Evolutionary conservation across 2,888 invertebrate species (phyloP).

Genomic region (Monochamus alternatus): DNA sequence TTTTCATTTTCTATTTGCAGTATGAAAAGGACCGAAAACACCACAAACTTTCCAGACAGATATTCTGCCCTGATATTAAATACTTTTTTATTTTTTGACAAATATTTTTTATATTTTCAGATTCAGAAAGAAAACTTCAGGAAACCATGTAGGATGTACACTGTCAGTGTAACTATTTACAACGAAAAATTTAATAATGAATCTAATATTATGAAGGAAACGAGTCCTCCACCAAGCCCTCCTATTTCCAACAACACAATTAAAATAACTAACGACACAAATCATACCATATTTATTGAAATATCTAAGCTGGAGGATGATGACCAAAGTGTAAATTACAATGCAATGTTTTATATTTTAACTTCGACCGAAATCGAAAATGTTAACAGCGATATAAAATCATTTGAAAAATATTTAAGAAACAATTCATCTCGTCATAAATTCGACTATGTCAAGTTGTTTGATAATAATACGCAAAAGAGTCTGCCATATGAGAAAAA

Average conservation of each 20-base stretch:
- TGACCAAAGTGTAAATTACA: background rate
- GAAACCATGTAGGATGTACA: conserved; percentile 4
- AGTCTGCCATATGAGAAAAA: conserved; percentile 10
- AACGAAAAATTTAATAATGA: background rate
- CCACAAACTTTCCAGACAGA: no score
- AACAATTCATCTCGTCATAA: background rate
- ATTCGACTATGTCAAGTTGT: background rate
- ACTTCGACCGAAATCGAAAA: conserved; percentile 2
- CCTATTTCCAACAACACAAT: background rate
- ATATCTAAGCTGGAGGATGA: background rate
- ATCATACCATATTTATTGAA: conserved; percentile 2
- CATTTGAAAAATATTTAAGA: background rate
- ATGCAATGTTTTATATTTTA: conserved; percentile 17
- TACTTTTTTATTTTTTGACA: no score
- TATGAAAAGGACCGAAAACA: no score
- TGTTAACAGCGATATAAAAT: background rate
- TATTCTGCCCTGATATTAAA: no score
- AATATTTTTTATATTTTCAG: conserved; percentile 5
- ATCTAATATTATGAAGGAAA: background rate
- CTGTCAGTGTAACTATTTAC: background rate
- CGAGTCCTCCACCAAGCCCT: background rate
- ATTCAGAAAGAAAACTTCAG: background rate
- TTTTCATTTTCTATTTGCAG: no score
- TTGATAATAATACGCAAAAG: no score
- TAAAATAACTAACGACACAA: background rate